A percentile compares a stretch with the other conserved stretches of the same genome.
These are phyloP conservation scores for Hermaeophaga mercurialis DNA, from an alignment of 2,888 invertebrate species.

Conservation along the genomic window DNA sequence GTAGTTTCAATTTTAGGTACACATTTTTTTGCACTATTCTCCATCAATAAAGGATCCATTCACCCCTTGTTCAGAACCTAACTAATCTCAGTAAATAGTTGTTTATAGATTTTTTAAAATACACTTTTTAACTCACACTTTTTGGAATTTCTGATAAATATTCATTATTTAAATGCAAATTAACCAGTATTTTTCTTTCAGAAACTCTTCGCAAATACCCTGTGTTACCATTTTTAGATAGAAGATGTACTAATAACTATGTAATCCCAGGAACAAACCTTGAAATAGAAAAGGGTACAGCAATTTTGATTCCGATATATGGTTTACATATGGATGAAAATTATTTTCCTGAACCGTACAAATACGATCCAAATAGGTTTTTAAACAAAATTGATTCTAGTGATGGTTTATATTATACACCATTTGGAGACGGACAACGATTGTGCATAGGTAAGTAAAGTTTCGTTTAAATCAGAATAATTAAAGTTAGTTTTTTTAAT, in stretches of 20 bases:
- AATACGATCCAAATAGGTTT: conserved; percentile 45
- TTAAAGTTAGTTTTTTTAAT: too few species aligned
- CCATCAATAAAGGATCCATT: too few species aligned
- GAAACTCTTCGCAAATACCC: conserved; percentile 32
- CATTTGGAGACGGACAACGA: conserved; percentile 42
- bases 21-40: too few species aligned
- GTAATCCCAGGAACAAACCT: conserved; percentile 43
- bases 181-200: too few species aligned
- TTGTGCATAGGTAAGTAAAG: conserved; percentile 29
- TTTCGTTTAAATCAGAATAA: too few species aligned
- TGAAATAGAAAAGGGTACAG: conserved; percentile 40
- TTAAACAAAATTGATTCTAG: conserved; percentile 33
- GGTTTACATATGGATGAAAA: conserved; percentile 27
- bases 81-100: too few species aligned
- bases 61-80: too few species aligned
- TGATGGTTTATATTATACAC: conserved; percentile 39
- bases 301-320: conserved; percentile 23
- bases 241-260: conserved; percentile 45
- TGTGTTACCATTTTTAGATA: conserved; percentile 27
- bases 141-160: too few species aligned
- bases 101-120: too few species aligned
- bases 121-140: too few species aligned
- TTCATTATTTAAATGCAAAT: too few species aligned
- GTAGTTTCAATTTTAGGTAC: too few species aligned
- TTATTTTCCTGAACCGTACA: conserved; percentile 31